Evolutionary conservation across 2,797 vertebrate genomes (phyloP), one percentile per base, ranked within the genome.

Genomic region (Molossus alvarezi): DNA sequence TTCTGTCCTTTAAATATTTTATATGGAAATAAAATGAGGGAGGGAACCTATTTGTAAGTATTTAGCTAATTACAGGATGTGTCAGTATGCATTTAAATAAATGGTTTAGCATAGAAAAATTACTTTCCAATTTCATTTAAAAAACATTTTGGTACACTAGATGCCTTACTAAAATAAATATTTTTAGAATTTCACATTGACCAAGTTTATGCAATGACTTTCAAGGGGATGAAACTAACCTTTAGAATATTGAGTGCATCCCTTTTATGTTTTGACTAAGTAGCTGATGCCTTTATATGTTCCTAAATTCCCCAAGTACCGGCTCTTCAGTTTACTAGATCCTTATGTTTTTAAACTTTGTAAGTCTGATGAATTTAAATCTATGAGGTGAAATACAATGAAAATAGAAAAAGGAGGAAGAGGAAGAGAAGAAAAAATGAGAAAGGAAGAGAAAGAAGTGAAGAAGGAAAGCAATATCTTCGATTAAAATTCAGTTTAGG

Each of bases 21-120:
- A 62, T 91, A 45, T 67, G 41, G 18, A 53, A 79, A 55, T 62
- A 51, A 72, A 87, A 71, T 77, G 37, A 87, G 3, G 77, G 21
- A 37, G 10, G 41, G 83, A 88, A 60, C 4, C 21, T 27, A 73
- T 41, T 60, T 85, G 10, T 25, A 60, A 71, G n/a, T 80, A 37
- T 81, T 76, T 85, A n/a, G 60, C 55, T 82, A 86, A 71, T 76
- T 71, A 77, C 6, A 76, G 33, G 64, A 33, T 91, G 41, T 82
- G 15, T 89, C 75, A 89, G 27, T 69, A 81, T 76, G 14, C 53
- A 15, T 79, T 91, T 91, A 60, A 93, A 79, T 84, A 79, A 73
- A n/a, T 51, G 37, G 12, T 17, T 75, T 75, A 73, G 27, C 18
- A 69, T 48, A 88, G 85, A 80, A 96, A 96, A 96, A 64, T 69